Conservation (phyloP, 2,113 vertebrate species). For the Otolemur garnettii region DNA sequence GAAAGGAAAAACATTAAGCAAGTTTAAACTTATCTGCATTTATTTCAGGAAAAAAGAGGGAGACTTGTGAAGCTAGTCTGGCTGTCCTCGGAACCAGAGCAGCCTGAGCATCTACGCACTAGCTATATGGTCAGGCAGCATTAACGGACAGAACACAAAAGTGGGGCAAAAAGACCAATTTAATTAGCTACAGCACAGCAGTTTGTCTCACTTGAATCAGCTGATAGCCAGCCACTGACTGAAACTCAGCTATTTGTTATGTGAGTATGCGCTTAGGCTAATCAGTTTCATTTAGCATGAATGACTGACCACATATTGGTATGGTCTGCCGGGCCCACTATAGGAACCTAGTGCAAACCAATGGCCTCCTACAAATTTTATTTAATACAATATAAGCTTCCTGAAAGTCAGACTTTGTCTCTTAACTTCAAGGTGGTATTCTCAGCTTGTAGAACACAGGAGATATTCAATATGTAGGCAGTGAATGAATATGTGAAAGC, state of each 20-base stretch:
- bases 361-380: background rate
- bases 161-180: background rate
- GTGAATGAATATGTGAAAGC: background rate
- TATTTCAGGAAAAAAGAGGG: background rate
- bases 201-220: background rate
- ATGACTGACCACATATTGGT: background rate
- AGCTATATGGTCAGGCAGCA: background rate
- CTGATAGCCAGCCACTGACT: background rate
- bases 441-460: background rate
- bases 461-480: background rate
- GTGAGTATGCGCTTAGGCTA: background rate
- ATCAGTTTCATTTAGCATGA: background rate
- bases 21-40: background rate
- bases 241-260: background rate
- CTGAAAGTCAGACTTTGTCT: background rate
- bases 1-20: background rate
- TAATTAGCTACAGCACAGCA: background rate
- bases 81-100: background rate
- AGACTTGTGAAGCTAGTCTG: background rate
- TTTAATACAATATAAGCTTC: background rate
- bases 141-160: background rate
- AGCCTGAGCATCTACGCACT: background rate
- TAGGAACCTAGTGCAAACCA: background rate
- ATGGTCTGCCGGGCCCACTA: background rate
- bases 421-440: background rate